Base-by-base conservation (phyloP, 2,797 vertebrate genomes). In the Acanthurus leucopareius region DNA sequence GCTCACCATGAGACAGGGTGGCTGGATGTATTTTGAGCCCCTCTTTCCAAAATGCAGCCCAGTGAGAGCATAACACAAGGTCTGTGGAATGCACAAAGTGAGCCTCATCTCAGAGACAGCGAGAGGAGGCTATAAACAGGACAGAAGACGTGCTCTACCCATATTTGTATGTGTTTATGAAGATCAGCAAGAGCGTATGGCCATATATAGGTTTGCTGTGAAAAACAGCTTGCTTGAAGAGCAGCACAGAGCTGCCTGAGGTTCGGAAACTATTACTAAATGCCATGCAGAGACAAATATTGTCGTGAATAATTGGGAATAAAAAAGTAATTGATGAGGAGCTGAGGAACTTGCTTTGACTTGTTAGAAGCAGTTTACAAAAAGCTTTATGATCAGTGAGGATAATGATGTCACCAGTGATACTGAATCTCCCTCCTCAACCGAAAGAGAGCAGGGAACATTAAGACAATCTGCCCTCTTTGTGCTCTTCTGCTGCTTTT, bases 151-250 rank as follows among this genome's bases (percentile, higher is more conserved):
- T 15, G 56, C 79, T 86, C 25, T 75, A 72, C 17, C 92, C 91
- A 90, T 95, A 92, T 95, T 92, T 83, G 91, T 91, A 69, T 70
- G 28, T 82, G 85, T 88, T 88, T 83, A 82, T 79, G 77, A 79
- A 83, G 83, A 76, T 82, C 78, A 22, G 84, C 60, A 19, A 64
- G 64, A 75, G 75, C 63, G 15, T 28, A 61, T 61, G 73, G 69
- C 92, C 90, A 84, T 92, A 91, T 92, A 91, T 91, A 86, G 91
- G 74, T 62, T n/a, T 85, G 66, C 54, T 76, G 22, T 56, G 52
- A 40, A 77, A 76, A 70, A 45, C 19, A 19, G 25, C 32, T 44
- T 7, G 9, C 28, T 69, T 66, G 57, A 62, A 40, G 40, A 77
- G 42, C 42, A 54, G 16, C 7, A 3, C 17, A 5, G 28, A 32